Evolutionary conservation across 2,888 invertebrate genomes (phyloP).

Genomic region (Neuroscelio doddi): DNA sequence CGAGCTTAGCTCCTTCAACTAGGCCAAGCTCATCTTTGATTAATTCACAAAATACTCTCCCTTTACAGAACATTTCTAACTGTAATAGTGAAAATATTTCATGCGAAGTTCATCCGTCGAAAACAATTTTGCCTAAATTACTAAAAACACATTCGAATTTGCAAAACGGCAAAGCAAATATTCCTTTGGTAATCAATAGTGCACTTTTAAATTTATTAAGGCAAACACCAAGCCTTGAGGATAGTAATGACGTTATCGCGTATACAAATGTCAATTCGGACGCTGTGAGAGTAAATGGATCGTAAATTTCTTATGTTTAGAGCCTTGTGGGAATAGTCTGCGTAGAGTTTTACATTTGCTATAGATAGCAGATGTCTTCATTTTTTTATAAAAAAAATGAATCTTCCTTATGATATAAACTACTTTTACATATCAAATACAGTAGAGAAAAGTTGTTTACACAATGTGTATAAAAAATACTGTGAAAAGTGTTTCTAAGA

Average conservation of each 20-base stretch:
- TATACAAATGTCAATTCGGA: conserved; percentile 66
- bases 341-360: too few species aligned
- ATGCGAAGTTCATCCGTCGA: conserved; percentile 44
- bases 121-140: conserved; percentile 53
- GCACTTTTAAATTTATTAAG: conserved; percentile 64
- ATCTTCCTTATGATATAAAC: too few species aligned
- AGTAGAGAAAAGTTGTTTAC: too few species aligned
- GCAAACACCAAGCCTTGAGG: conserved; percentile 61
- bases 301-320: conserved; percentile 26
- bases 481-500: too few species aligned
- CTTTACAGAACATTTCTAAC: conserved; percentile 46
- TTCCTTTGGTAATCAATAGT: conserved; percentile 67
- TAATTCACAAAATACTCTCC: conserved; percentile 57
- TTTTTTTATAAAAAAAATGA: too few species aligned
- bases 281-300: conserved; percentile 60
- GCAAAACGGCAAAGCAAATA: conserved; percentile 64
- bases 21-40: conserved; percentile 63
- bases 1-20: conserved; percentile 56
- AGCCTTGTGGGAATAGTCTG: too few species aligned
- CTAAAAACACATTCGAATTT: conserved; percentile 58
- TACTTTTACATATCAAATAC: too few species aligned
- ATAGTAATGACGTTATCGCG: conserved; percentile 57
- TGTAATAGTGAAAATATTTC: conserved; percentile 45
- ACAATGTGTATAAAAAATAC: too few species aligned
- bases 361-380: too few species aligned